Evolutionary conservation across 2,113 vertebrate species (phyloP).

Genomic region (Chamaetylas fuelleborni): DNA sequence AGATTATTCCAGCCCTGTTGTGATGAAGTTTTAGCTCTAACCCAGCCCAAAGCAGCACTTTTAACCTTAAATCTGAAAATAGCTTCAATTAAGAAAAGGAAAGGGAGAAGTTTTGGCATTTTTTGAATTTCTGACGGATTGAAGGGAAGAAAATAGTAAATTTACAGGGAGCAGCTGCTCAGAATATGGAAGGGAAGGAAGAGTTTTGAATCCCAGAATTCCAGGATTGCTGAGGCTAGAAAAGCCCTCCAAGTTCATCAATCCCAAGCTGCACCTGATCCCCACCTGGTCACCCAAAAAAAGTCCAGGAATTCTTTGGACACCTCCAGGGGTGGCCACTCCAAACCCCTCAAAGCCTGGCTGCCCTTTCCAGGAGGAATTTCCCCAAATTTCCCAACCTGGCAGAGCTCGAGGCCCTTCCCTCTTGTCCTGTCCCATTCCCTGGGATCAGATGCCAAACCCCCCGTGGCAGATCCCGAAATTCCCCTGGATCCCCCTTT

Average conservation of each 20-base stretch:
- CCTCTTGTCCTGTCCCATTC: too few species aligned
- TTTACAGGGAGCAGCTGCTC: background rate
- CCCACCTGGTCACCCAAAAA: too few species aligned
- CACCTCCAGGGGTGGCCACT: background rate
- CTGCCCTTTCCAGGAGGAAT: background rate
- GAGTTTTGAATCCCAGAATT: background rate
- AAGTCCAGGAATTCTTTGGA: fast-evolving
- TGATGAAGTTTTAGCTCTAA: background rate
- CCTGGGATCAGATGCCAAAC: background rate
- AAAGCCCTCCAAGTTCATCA: background rate
- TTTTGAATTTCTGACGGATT: background rate
- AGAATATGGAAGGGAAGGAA: fast-evolving
- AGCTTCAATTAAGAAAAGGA: background rate
- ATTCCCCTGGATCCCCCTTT: background rate
- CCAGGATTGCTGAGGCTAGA: background rate
- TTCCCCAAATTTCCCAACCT: background rate
- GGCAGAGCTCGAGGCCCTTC: too few species aligned
- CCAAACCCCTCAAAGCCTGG: background rate
- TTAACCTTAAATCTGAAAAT: background rate
- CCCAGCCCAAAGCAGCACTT: background rate
- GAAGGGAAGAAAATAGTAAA: background rate
- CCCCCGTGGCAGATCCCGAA: fast-evolving
- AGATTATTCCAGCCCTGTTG: background rate
- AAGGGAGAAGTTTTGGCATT: background rate
- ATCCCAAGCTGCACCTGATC: background rate